Percentiles rank a stretch among this genome's conserved stretches.
These are phyloP conservation scores for Molanna angustata DNA, from an alignment of 2,888 invertebrate genomes.

Conservation along the genomic window DNA sequence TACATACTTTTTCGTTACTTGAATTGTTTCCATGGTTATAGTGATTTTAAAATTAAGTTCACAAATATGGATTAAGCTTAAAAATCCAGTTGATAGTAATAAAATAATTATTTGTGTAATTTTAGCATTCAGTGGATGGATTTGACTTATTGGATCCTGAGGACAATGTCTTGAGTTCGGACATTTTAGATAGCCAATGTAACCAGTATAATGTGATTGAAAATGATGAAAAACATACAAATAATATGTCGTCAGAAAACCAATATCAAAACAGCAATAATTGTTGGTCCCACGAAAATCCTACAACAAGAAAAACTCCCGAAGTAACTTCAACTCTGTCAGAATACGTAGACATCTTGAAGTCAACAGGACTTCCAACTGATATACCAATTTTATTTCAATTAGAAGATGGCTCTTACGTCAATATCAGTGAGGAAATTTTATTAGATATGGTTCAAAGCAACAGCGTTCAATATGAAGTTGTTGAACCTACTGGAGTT, in stretches of 20 bases:
- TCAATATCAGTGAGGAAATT: constrained; percentile 63
- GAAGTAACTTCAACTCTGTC: constrained; percentile 47
- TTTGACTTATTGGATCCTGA: constrained; percentile 50
- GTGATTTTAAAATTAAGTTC: too few species aligned
- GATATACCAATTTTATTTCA: constrained; percentile 60
- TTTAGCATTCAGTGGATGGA: constrained; percentile 51
- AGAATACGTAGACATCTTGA: constrained; percentile 52
- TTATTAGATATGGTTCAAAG: constrained; percentile 56
- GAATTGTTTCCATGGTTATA: too few species aligned
- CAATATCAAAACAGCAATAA: constrained; percentile 36
- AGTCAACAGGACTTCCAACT: constrained; percentile 50
- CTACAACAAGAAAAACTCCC: neutral
- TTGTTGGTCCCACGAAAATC: constrained; percentile 5
- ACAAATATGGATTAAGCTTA: too few species aligned
- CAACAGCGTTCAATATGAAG: constrained; percentile 54
- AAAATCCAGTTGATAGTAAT: too few species aligned
- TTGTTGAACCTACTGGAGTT: constrained; percentile 54
- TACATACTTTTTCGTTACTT: too few species aligned
- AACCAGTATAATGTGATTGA: constrained; percentile 34
- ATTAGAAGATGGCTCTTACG: constrained; percentile 62
- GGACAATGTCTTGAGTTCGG: constrained; percentile 44
- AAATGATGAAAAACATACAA: constrained; percentile 42
- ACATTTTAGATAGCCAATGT: neutral
- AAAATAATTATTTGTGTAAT: constrained; percentile 20
- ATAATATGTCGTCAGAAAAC: constrained; percentile 43